Evolutionary conservation across 2,888 invertebrate species (phyloP).

Genomic region (Protophormia terraenovae): DNA sequence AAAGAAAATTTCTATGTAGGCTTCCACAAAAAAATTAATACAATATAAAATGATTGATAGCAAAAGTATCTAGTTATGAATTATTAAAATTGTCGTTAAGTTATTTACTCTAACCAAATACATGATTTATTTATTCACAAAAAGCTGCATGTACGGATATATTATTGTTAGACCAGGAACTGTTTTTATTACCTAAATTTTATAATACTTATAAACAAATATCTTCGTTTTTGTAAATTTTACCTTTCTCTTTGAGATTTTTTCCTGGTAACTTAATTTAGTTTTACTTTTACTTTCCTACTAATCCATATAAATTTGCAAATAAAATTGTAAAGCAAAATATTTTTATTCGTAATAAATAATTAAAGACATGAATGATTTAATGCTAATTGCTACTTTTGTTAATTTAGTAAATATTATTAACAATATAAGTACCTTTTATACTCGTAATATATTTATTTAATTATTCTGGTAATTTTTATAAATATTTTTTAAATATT

Average conservation of each 20-base stretch:
- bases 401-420: slow-evolving; percentile 48
- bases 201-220: not conserved
- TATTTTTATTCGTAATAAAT: not conserved
- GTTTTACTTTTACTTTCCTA: slow-evolving; percentile 46
- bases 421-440: not conserved
- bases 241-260: slow-evolving; percentile 15
- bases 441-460: not conserved
- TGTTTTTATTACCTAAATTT: not conserved
- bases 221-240: not conserved
- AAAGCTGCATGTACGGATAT: too few species aligned
- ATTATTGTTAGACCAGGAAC: too few species aligned
- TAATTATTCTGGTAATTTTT: slow-evolving; percentile 53
- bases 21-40: not conserved
- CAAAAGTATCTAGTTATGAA: not conserved
- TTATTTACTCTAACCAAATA: not conserved
- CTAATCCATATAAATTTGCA: slow-evolving; percentile 24
- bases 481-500: slow-evolving; percentile 48
- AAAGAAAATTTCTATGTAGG: not conserved
- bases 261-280: slow-evolving; percentile 50
- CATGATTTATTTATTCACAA: too few species aligned
- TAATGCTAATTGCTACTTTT: slow-evolving; percentile 36
- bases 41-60: not conserved
- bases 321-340: not conserved
- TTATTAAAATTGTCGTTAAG: not conserved
- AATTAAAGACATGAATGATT: slow-evolving; percentile 14